Base-by-base conservation (phyloP, 1,140 invertebrate species). In the Bombus sylvicola region DNA sequence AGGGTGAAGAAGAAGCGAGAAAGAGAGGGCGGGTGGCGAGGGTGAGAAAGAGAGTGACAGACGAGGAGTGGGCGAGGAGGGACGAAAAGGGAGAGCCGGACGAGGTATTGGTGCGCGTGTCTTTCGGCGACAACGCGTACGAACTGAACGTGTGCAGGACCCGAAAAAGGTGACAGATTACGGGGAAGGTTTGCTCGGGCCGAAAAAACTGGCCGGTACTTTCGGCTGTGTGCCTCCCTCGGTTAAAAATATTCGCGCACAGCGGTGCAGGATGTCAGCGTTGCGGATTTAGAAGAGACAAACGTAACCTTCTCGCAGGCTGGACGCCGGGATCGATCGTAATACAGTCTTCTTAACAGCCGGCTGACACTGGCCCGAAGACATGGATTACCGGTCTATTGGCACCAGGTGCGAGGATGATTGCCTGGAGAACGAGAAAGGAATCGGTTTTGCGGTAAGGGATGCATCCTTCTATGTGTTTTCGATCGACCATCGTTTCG, bases 391-490 rank as follows among this genome's bases (percentile, higher is more conserved):
- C 59, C 92, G 92, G 85, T 94, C 66, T 78, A 41, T 57, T 91
- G 93, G 92, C 76, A 90, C 92, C 75, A 91, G 93, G 75, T 94
- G 92, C 84, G 92, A 93, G 79, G 93, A 94, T 77, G 93, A 93
- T 74, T 79, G 85, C 71, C 83, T 89, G 80, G 93, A 94, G 82
- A 93, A 92, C 89, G 93, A 93, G 75, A 94, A 93, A 76, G 92
- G 88, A 84, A 84, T 84, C 75, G 75, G 81, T 31, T 53, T 81
- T 88, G 92, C 88, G 93, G 93, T 94, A 94, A 94, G 93, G 89
- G 74, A 68, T 80, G 85, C 81, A 81, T 66, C 43, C 81, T 64
- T 72, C 77, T 80, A 66, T 43, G 68, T 47, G 75, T 15, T n/a
- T 64, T 75, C 31, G 15, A 41, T 79, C 22, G 22, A 66, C 34